Base-by-base conservation (phyloP, 2,797 vertebrate species). In the Periophthalmus magnuspinnatus region DNA sequence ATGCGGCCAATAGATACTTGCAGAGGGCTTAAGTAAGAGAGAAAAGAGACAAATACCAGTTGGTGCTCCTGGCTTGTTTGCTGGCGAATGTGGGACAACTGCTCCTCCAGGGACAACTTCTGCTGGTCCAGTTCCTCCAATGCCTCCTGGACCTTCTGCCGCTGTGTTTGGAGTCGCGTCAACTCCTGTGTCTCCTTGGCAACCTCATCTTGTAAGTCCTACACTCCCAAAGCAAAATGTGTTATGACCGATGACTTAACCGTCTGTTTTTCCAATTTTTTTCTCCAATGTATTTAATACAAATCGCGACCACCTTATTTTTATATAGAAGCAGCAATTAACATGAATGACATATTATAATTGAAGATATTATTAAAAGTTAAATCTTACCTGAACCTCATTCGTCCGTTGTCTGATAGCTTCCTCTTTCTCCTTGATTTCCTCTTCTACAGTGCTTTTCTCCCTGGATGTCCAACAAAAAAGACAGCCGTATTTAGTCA, bases 141-240 rank as follows among this genome's bases (percentile, higher is more conserved):
- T 32, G 94, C 93, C 38, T 97, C 96, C 85, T 98, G 95, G 1
- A 95, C 95, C 81, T 96, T 96, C 89, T 97, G 95, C 48, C 96
- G 95, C 86, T 98, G 96, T 64, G 91, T 68, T 91, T 98, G 96
- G 21, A 99, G 94, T 68, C 86, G 94, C 82, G 96, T 95, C 70
- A 99, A 89, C 56, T 95, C 96, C 84, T 75, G 92, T 47, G 85
- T 96, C 81, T 98, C 97, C 74, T 89, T 93, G 6, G 96, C 95
- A 61, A 98, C 96, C 86, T 97, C 97, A 87, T 95, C 95, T 82
- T 99, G 97, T 76, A 99, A 93, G 83, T 97, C 97, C 97, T 99
- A 65, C 5, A 70, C 54, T 60, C 28, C 71, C 32, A 61, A 45
- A 45, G 13, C 34, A 62, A 41, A 41, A 60, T 36, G 10, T 36